Conservation (phyloP, 2,888 invertebrate genomes). For the Oscheius sp. region DNA sequence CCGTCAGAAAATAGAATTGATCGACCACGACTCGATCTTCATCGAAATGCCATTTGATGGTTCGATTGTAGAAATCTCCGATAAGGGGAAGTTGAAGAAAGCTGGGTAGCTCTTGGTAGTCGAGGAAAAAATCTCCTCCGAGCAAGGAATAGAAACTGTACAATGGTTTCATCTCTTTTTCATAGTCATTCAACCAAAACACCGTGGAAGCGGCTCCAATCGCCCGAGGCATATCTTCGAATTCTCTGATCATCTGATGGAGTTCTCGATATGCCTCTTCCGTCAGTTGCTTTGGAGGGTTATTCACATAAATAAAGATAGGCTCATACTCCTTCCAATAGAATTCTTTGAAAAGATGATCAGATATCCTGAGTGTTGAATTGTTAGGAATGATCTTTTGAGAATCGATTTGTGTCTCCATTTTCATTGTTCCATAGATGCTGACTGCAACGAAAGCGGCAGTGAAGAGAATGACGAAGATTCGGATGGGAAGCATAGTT, state of each 20-base stretch:
- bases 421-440: slow-evolving; percentile 33
- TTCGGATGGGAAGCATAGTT: slow-evolving; percentile 11
- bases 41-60: slow-evolving; percentile 36
- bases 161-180: slow-evolving; percentile 7
- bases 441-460: slow-evolving; percentile 22
- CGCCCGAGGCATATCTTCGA: slow-evolving; percentile 34
- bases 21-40: slow-evolving; percentile 27
- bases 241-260: slow-evolving; percentile 35
- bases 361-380: slow-evolving; percentile 31
- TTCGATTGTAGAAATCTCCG: slow-evolving; percentile 23
- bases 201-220: slow-evolving; percentile 36
- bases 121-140: slow-evolving; percentile 19
- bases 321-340: slow-evolving; percentile 46
- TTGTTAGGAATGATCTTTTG: slow-evolving; percentile 40
- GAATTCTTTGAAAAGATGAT: slow-evolving; percentile 33
- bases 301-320: slow-evolving; percentile 37
- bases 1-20: slow-evolving; percentile 37
- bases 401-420: slow-evolving; percentile 34
- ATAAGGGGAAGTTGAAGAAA: slow-evolving; percentile 18
- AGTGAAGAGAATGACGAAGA: slow-evolving; percentile 11
- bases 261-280: slow-evolving; percentile 4
- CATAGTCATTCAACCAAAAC: slow-evolving; percentile 43
- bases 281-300: slow-evolving; percentile 29
- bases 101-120: slow-evolving; percentile 28
- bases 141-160: slow-evolving; percentile 13